Percentiles rank a stretch among this genome's conserved stretches.
phyloP scores from a whole-genome alignment of 2,797 vertebrate species.

The Alauda arvensis region DNA sequence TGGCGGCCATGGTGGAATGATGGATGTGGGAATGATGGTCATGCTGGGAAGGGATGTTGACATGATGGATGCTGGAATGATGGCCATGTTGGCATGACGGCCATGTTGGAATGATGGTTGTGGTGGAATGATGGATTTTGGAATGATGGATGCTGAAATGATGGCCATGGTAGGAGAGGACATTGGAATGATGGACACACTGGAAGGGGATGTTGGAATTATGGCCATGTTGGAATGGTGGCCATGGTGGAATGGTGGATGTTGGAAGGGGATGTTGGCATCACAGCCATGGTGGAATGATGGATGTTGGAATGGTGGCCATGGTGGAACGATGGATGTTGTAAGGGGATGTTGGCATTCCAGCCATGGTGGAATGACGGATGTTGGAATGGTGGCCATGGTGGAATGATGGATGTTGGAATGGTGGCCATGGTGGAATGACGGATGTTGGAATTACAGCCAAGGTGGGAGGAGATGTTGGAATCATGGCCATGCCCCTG shows the following conservation, averaged over 20 bases:
- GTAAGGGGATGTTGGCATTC: too few relatives aligned
- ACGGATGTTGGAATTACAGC: not conserved
- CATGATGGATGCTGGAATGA: rapidly evolving
- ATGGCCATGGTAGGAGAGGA: not conserved
- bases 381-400: not conserved
- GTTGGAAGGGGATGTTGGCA: not conserved
- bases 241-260: not conserved
- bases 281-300: not conserved
- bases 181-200: not conserved
- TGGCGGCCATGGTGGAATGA: too few relatives aligned
- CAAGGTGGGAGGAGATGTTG: not conserved
- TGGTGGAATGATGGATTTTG: not conserved
- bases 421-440: not conserved
- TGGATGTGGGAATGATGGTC: not conserved
- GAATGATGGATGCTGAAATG: not conserved
- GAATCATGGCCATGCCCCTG: not conserved
- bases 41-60: not conserved
- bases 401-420: not conserved
- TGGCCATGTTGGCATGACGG: not conserved
- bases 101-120: not conserved
- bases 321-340: not conserved
- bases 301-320: too few relatives aligned
- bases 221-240: not conserved
- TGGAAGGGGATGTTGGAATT: not conserved
- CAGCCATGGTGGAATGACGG: not conserved